Evolutionary conservation across 1,140 invertebrate genomes (phyloP), one percentile per base, ranked within the genome.

Genomic region (Aculops lycopersici): DNA sequence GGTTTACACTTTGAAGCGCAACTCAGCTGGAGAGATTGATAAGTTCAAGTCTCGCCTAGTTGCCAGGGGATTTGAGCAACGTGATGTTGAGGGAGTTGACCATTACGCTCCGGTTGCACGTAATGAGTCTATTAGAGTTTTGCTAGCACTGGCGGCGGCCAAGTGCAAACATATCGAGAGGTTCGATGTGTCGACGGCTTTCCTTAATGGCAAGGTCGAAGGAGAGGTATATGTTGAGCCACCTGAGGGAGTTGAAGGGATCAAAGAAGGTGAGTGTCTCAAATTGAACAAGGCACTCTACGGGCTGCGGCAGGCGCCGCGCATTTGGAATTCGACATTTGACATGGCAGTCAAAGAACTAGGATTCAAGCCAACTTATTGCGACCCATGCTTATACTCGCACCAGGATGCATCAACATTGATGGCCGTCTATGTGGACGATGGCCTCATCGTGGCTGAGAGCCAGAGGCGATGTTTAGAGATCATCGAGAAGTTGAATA

Each of bases 211-310:
- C 12, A 44, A 51, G 4, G 35, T 59, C 2, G 43, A 59, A 17
- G 59, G 62, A 48, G 50, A 48, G 19, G 51, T 61, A 1, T 62
- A 49, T 39, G 53, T 61, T 48, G 20, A 48, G 43, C 40, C 51
- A 39, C 58, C 59, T 38, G 48, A 58, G 46, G 55, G 55, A 14
- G 56, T 52, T 38, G 43, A 51, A 19, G 44, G 48, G 24, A n/a
- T n/a, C n/a, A n/a, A n/a, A n/a, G 37, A 21, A 14, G 46, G 50
- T 21, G 17, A 47, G 39, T 39, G 48, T 3, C 42, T 41, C 17
- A 39, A 41, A 46, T 41, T 63, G 12, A 52, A 49, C 17, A 58
- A 55, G 44, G 51, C 50, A 13, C 18, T 62, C 4, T 61, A 61
- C 43, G 55, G 54, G 3, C 41, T 61, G 8, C 56, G 58, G 43